Base-by-base conservation (phyloP, 92 coral and sea anemone species). In the Zoanthus solanderi region DNA sequence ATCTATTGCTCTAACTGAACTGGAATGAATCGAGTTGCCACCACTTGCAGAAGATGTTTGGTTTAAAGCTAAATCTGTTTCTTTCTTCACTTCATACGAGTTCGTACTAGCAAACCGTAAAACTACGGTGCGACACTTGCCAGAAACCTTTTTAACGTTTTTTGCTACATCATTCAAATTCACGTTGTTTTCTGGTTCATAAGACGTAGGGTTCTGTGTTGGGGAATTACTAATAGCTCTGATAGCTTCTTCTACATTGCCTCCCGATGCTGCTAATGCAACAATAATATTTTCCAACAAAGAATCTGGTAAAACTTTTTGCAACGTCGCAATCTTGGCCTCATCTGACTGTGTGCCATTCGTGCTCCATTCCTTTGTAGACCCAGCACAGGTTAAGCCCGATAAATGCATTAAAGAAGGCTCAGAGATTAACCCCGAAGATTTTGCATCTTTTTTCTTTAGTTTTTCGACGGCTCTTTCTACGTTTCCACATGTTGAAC, bases 161-260 rank as follows among this genome's bases (percentile, higher is more conserved):
- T 31, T 37, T 0, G 5, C 18, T 28, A 34, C 15, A 30, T 32
- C 82, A 77, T 13, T 16, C 8, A 3, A 31, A 14, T 45, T 30
- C n/a, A 5, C 16, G 5, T 44, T 11, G 31, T 30, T 14, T 23
- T 69, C 10, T 14, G 47, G 31, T 69, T 23, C 46, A 34, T 3
- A 69, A 8, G 47, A 12, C 30, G 75, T 9, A 16, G 9, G 8
- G 8, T 63, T 23, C 75, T 16, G 44, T 0, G 12, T 31, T 52
- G 29, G 45, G 17, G 65, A 77, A 8, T 7, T 29, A 11, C 31
- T 77, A 29, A 47, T 57, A 53, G 66, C n/a, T 13, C 53, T 18
- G 30, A 77, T 30, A 23, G 82, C 82, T 18, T 77, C 31, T 29
- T 77, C 66, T 34, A 77, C 82, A 77, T 54, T 10, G 28, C 82